phyloP scores from a whole-genome alignment of 92 coral and sea anemone genomes.

The Metridium senile region DNA sequence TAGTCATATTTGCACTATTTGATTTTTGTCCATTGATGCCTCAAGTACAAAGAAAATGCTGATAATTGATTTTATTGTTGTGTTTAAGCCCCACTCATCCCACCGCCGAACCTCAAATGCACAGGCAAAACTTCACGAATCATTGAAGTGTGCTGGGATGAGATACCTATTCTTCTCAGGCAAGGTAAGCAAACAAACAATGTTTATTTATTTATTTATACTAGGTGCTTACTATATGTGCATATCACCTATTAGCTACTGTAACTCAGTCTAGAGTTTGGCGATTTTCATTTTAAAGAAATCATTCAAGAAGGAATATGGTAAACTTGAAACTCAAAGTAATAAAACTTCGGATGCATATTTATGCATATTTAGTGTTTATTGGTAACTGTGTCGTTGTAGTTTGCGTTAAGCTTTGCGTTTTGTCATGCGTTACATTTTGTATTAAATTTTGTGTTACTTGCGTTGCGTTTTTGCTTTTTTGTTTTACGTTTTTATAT shows the following conservation, averaged over 20 bases:
- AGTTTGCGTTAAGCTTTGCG: too few species aligned
- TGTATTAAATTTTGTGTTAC: too few species aligned
- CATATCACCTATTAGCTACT: too few species aligned
- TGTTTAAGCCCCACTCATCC: slow-evolving; percentile 11
- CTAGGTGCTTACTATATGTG: too few species aligned
- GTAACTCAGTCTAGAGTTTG: neutral
- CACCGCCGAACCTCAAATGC: slow-evolving; percentile 38
- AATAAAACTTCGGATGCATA: neutral
- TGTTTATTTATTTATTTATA: neutral
- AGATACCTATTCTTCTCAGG: slow-evolving; percentile 2
- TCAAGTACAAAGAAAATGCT: too few species aligned
- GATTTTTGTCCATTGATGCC: too few species aligned
- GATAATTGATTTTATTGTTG: neutral
- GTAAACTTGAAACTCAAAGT: neutral
- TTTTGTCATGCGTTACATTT: too few species aligned
- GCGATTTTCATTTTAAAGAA: neutral
- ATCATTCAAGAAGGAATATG: neutral
- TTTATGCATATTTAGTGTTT: neutral
- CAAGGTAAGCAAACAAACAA: slow-evolving; percentile 14
- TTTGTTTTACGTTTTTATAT: too few species aligned
- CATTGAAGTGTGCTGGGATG: slow-evolving; percentile 33
- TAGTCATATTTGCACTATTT: too few species aligned
- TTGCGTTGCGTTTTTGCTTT: too few species aligned
- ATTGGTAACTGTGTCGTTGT: too few species aligned
- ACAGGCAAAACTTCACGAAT: neutral